A percentile compares a stretch with the other conserved stretches of the same genome.
Evolutionary conservation across 2,797 vertebrate species (phyloP).

Genomic region (Fistularia commersonii): DNA sequence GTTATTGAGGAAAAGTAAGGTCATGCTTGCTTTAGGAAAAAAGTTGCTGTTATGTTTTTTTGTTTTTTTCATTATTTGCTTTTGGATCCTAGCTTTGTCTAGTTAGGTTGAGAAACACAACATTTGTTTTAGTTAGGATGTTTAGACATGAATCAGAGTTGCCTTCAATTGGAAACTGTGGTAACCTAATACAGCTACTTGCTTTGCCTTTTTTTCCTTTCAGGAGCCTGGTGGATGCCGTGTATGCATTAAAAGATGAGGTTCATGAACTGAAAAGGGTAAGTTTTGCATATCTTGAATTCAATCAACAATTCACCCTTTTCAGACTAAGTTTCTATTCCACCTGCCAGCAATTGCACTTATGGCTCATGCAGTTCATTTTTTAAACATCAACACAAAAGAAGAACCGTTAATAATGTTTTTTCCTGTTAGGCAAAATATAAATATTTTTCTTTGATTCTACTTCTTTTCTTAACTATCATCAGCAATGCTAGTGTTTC

Average conservation of each 20-base stretch:
- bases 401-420: no score
- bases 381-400: no score
- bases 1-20: constrained; percentile 93
- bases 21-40: neutral
- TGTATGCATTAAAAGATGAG: constrained; percentile 97
- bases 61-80: neutral
- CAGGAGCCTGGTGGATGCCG: constrained; percentile 96
- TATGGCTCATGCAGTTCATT: no score
- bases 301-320: neutral
- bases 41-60: no score
- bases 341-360: no score
- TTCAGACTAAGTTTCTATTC: no score
- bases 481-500: no score
- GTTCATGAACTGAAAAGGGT: constrained; percentile 98
- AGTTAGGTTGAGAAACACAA: constrained; percentile 17
- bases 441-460: no score
- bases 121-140: constrained; percentile 15
- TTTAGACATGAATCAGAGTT: neutral
- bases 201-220: constrained; percentile 16
- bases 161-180: neutral
- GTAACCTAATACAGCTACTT: no score
- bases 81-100: constrained; percentile 4
- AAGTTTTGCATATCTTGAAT: constrained; percentile 13
- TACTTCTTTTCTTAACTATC: no score
- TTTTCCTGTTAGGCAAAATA: no score